Evolutionary conservation across 2,113 vertebrate species (phyloP), one percentile per base, ranked within the genome.

Genomic region (Mesitornis unicolor): DNA sequence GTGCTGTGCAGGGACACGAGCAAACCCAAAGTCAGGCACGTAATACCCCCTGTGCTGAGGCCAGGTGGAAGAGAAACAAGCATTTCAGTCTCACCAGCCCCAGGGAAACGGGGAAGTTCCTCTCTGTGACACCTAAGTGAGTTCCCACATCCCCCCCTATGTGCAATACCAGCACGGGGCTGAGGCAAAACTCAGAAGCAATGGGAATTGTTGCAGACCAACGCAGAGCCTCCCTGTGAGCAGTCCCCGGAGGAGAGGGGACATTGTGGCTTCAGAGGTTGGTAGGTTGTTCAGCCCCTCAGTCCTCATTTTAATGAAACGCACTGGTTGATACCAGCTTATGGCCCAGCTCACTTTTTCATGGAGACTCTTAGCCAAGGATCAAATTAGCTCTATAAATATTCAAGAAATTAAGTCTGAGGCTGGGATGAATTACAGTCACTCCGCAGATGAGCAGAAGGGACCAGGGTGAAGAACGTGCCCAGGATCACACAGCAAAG

Each of bases 331-430:
- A 85, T 53, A 91, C 28, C 65, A 80, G 43, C 40, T 93, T 56
- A 85, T 29, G 81, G 57, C 53, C 85, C 61, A 87, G 48, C 60
- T 95, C 61, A 5, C 70, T 82, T 87, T 76, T 82, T 91, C 87
- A 95, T 70, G 70, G 63, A 85, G 63, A 61, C 63, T 94, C 63
- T 63, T 50, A 89, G 42, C 63, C 84, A 60, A 73, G 61, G 74
- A 95, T 73, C 77, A 71, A 53, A 87, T 64, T 94, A 7, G 74
- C 36, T 95, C 47, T 47, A 79, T 92, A 84, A 95, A 96, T 92
- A 96, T 89, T 91, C 43, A 94, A 94, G 57, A 82, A 94, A 80
- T 89, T 76, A 75, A 85, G 87, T 89, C 93, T 89, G 81, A 85
- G 70, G 77, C 43, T 84, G 77, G 63, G 69, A 69, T 79, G 70